A percentile compares a stretch with the other conserved stretches of the same genome.
Conservation (phyloP, 2,113 vertebrate species). For the Polyodon spathula region DNA sequence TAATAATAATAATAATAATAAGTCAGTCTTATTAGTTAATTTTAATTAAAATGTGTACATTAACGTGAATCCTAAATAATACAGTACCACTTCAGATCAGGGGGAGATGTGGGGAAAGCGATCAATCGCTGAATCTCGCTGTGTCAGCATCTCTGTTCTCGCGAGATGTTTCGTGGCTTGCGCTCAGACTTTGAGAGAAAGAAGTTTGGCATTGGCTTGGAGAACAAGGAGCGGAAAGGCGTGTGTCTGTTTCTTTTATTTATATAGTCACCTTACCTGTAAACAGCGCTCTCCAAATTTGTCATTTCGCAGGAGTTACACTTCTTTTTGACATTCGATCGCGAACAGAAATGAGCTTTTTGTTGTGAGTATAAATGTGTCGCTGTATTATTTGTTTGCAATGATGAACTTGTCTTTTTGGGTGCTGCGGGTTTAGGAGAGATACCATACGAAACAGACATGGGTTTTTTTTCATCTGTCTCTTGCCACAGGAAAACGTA, state of each 20-base stretch:
- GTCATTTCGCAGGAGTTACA: neutral
- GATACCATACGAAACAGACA: too few relatives aligned
- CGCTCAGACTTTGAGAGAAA: slow-evolving; percentile 31
- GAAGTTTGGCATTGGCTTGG: slow-evolving; percentile 28
- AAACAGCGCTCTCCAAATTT: neutral
- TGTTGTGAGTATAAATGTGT: slow-evolving; percentile 39
- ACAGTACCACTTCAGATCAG: too few relatives aligned
- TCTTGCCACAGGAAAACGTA: too few relatives aligned
- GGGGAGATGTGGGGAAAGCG: too few relatives aligned
- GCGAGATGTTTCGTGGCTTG: slow-evolving; percentile 16
- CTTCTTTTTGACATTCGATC: slow-evolving; percentile 1
- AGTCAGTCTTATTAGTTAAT: too few relatives aligned
- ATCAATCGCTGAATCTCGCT: neutral
- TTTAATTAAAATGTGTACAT: too few relatives aligned
- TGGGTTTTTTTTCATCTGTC: too few relatives aligned
- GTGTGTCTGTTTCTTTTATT: neutral
- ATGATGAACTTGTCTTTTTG: slow-evolving; percentile 8
- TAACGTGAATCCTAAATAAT: too few relatives aligned
- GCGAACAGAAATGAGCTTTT: slow-evolving; percentile 34
- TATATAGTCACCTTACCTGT: neutral
- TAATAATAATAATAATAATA: too few relatives aligned
- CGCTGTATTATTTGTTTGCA: neutral
- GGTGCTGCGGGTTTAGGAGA: neutral
- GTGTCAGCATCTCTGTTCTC: slow-evolving; percentile 11
- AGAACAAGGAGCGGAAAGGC: neutral